A percentile compares a stretch with the other conserved stretches of the same genome.
Evolutionary conservation across 2,888 invertebrate genomes (phyloP).

Genomic region (Nezara viridula): DNA sequence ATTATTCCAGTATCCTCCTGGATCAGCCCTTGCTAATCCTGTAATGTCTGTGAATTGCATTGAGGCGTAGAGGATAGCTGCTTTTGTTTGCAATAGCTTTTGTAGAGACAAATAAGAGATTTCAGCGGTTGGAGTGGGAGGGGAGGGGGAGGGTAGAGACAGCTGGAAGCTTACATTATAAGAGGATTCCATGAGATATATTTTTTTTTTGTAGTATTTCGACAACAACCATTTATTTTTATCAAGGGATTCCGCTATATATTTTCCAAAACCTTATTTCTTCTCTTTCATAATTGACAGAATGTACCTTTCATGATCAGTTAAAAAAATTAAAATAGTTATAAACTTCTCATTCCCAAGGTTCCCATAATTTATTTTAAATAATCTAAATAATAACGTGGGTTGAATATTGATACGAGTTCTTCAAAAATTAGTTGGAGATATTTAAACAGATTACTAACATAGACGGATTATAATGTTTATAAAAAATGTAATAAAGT

Average conservation of each 20-base stretch:
- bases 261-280: not conserved
- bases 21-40: not conserved
- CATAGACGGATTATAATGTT: too few species aligned
- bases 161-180: not conserved
- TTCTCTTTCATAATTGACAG: too few species aligned
- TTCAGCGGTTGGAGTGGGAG: not conserved
- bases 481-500: too few species aligned
- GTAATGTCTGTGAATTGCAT: not conserved
- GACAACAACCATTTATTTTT: not conserved
- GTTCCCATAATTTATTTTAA: too few species aligned
- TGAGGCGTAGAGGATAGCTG: not conserved
- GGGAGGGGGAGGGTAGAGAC: too few species aligned
- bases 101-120: not conserved
- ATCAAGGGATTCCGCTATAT: not conserved
- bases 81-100: constrained; percentile 13
- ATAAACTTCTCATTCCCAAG: too few species aligned
- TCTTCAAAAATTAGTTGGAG: too few species aligned
- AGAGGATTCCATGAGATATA: not conserved
- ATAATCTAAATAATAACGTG: too few species aligned
- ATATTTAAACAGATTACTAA: too few species aligned
- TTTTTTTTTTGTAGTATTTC: not conserved
- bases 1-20: not conserved
- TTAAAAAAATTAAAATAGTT: too few species aligned
- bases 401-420: too few species aligned
- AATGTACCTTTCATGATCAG: too few species aligned